Conservation (phyloP, 1,140 invertebrate species). For the Harpegnathos saltator region DNA sequence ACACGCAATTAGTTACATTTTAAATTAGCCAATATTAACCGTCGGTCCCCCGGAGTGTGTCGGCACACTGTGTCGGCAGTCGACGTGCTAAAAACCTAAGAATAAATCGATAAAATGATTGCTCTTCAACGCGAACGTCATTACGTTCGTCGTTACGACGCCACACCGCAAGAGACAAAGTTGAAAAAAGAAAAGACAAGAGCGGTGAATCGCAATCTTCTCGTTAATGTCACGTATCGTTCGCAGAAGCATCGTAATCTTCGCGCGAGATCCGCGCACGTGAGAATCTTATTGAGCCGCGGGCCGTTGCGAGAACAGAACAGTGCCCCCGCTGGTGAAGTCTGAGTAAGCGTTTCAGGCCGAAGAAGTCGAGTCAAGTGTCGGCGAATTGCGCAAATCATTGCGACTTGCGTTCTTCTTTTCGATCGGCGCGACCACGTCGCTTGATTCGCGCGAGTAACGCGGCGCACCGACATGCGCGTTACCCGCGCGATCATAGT, state of each 20-base stretch:
- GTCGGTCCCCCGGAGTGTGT: too few species aligned
- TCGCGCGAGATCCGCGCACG: neutral
- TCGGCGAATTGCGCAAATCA: conserved; percentile 25
- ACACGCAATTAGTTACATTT: too few species aligned
- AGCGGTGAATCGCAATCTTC: neutral
- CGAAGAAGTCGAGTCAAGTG: neutral
- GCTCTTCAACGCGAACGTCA: too few species aligned
- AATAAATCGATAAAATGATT: too few species aligned
- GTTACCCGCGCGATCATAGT: too few species aligned
- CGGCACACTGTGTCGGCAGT: too few species aligned
- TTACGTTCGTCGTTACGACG: too few species aligned
- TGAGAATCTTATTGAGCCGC: neutral
- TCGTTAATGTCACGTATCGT: conserved; percentile 26
- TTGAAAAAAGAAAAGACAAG: neutral
- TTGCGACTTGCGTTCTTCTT: neutral
- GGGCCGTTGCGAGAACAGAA: conserved; percentile 2
- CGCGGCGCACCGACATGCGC: neutral
- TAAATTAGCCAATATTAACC: too few species aligned
- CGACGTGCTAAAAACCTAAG: too few species aligned
- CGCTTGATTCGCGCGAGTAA: conserved; percentile 13
- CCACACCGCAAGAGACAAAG: neutral
- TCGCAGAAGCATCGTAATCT: neutral
- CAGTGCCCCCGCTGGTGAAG: neutral
- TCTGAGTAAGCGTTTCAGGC: conserved; percentile 15
- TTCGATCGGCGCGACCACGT: conserved; percentile 4